Evolutionary conservation across 2,113 vertebrate species (phyloP).

Genomic region (Campylorhamphus procurvoides): DNA sequence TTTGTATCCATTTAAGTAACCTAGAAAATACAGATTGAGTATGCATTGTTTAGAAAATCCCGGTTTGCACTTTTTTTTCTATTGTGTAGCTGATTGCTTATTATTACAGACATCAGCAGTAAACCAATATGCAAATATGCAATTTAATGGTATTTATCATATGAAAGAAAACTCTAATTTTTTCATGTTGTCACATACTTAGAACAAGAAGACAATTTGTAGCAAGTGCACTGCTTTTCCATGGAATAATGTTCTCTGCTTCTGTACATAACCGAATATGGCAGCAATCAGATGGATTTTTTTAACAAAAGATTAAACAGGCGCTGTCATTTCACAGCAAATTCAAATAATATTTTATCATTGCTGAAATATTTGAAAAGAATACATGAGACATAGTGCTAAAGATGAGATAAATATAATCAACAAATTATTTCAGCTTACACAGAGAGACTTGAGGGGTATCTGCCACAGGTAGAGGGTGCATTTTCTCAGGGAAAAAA

Average conservation of each 20-base stretch:
- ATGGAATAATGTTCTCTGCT: neutral
- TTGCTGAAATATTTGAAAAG: neutral
- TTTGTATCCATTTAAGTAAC: neutral
- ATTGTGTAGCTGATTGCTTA: neutral
- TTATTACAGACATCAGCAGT: slow-evolving; percentile 20
- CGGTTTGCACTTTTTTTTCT: neutral
- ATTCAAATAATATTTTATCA: neutral
- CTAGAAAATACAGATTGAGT: neutral
- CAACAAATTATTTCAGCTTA: neutral
- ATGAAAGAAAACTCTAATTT: neutral
- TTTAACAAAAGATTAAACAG: slow-evolving; percentile 40
- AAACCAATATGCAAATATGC: neutral
- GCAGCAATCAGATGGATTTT: slow-evolving; percentile 15
- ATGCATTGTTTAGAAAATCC: neutral
- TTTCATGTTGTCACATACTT: neutral
- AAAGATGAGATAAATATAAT: neutral
- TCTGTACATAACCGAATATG: neutral
- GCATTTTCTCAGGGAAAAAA: neutral
- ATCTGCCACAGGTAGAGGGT: neutral
- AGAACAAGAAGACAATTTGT: slow-evolving; percentile 46
- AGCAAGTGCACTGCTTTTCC: neutral
- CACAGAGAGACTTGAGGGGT: neutral
- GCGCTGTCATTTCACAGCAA: neutral
- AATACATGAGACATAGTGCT: neutral
- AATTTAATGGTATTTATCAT: neutral